Percentiles rank a stretch among this genome's conserved stretches.
These are phyloP conservation scores for Drosophila virilis DNA, from an alignment of 1,140 invertebrate species.

Conservation along the genomic window DNA sequence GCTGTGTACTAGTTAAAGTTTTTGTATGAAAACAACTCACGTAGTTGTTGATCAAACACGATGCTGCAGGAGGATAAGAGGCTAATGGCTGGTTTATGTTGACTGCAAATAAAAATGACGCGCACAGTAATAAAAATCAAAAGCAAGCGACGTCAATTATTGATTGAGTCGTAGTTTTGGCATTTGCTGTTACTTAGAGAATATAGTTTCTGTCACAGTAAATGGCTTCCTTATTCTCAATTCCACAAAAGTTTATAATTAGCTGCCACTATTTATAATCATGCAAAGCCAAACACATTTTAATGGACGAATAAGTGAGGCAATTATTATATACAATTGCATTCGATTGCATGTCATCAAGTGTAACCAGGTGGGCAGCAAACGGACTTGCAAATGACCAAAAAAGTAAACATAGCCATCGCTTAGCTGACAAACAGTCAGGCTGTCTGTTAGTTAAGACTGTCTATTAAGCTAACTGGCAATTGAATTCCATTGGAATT, in stretches of 20 bases:
- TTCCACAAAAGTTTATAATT: no score
- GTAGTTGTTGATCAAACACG: slow-evolving; percentile 9
- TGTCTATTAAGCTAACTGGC: not conserved
- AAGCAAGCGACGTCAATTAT: not conserved
- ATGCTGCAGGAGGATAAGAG: not conserved
- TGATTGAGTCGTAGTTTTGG: not conserved
- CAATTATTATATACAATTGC: not conserved
- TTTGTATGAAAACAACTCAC: slow-evolving; percentile 33
- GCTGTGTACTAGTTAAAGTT: slow-evolving; percentile 63
- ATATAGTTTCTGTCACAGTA: no score
- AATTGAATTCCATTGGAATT: slow-evolving; percentile 5
- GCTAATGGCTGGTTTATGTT: slow-evolving; percentile 37
- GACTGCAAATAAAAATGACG: slow-evolving; percentile 22
- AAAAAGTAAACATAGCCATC: not conserved
- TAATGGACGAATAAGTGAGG: no score
- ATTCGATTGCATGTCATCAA: slow-evolving; percentile 2
- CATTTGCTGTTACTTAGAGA: not conserved
- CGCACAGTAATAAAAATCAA: not conserved
- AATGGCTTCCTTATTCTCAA: no score
- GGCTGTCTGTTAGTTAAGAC: not conserved
- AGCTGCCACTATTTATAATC: no score
- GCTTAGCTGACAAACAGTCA: not conserved
- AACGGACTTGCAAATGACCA: slow-evolving; percentile 16
- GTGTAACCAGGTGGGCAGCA: slow-evolving; percentile 1
- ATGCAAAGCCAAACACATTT: no score